Base-by-base conservation (phyloP, 1,140 invertebrate genomes). In the Drosophila tsacasi region DNA sequence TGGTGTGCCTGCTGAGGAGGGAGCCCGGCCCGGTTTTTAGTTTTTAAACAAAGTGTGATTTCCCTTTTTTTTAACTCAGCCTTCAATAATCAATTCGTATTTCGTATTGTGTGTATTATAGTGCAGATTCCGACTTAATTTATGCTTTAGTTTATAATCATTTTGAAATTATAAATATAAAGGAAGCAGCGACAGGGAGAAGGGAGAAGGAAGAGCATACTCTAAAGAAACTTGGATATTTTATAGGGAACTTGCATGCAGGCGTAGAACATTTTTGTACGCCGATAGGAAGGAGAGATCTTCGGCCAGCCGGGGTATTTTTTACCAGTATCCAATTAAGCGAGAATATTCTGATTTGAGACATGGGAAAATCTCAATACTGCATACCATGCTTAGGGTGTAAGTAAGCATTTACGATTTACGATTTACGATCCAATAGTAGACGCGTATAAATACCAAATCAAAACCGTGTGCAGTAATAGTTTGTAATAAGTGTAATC, bases 331-430 rank as follows among this genome's bases (percentile, higher is more conserved):
- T 47, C 67, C 27, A 30, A 23, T 23, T 60, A 40, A 73, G 52
- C 40, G 49, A 54, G 47, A 19, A 65, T 46, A 68, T 68, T 65
- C 27, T 27, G 10, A 39, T 52, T 52, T 52, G 60, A 73, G 69
- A 59, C 37, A 15, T 10, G 13, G 25, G 27, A 37, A 59, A 61
- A 72, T 73, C 67, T 72, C 54, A 61, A 50, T 25, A 57, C 32
- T 59, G 69, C 69, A 73, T 72, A 67, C 44, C 69, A 32, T 32
- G 42, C 67, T 30, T 69, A 69, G 61, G 39, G 19, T 57, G 23
- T 52, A 59, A 76, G 64, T 46, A 32, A 54, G 80, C 80, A 86
- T 83, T 87, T 83, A 86, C 76, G 62, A 74, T 83, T 87, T 83
- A 86, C 76, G 62, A 74, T 61, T 37, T 17, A 68, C 60, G 35